Percentiles rank a stretch among this genome's conserved stretches.
phyloP scores from a whole-genome alignment of 2,113 vertebrate species.

The Neomonachus schauinslandi region DNA sequence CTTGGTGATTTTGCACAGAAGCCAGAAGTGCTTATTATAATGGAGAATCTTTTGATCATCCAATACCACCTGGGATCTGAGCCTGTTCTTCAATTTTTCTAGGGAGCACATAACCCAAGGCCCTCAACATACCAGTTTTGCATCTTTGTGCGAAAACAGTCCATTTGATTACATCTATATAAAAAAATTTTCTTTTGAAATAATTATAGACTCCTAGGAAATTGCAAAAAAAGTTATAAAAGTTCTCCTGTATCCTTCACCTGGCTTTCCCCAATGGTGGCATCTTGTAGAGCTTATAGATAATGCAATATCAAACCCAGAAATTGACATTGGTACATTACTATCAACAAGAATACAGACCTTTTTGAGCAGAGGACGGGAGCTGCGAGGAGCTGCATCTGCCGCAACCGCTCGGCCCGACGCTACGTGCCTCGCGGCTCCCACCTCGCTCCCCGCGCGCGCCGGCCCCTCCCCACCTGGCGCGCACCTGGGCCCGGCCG shows the following conservation, averaged over 20 bases:
- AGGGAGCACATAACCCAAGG: neutral
- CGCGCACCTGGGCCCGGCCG: neutral
- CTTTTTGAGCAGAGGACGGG: neutral
- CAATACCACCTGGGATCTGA: neutral
- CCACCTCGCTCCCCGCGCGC: neutral
- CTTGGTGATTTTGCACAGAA: conserved; percentile 55
- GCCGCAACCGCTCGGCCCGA: neutral
- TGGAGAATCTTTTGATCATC: neutral
- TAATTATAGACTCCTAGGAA: neutral
- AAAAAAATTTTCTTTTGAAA: neutral
- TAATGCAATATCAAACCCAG: neutral
- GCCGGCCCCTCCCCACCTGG: conserved; percentile 3
- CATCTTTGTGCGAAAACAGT: neutral
- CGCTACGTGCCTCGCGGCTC: conserved; percentile 14
- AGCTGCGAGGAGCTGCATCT: neutral
- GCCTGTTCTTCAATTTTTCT: conserved; percentile 5
- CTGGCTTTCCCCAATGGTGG: neutral
- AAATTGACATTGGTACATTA: neutral
- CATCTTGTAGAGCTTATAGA: neutral
- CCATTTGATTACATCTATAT: neutral
- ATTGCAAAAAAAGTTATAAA: neutral
- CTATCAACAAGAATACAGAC: neutral
- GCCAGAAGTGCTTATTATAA: neutral
- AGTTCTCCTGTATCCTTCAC: neutral
- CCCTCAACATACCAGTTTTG: neutral